Conservation (phyloP, 2,113 vertebrate species). For the Pao palembangensis region DNA sequence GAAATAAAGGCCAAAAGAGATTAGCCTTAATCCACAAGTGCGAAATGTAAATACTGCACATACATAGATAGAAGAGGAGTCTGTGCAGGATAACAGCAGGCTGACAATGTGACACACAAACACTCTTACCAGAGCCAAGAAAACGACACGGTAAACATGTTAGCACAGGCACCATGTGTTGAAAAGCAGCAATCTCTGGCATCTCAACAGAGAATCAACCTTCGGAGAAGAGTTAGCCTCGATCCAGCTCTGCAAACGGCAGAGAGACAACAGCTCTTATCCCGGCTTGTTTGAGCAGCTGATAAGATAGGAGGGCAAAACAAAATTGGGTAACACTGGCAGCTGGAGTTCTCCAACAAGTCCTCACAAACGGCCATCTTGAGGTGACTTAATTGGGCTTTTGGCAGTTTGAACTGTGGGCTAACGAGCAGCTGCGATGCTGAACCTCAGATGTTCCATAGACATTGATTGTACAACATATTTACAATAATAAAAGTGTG, state of each 20-base stretch:
- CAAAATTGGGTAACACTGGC: constrained; percentile 6
- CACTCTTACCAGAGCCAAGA: background rate
- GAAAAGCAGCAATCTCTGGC: background rate
- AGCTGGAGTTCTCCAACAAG: background rate
- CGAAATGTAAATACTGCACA: background rate
- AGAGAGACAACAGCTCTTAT: constrained; percentile 1
- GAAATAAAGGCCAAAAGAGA: background rate
- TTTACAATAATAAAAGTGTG: too few species aligned
- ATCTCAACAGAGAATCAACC: constrained; percentile 4
- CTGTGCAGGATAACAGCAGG: background rate
- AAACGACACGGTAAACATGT: constrained; percentile 1
- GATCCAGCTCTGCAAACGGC: background rate
- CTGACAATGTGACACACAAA: background rate
- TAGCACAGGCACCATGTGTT: background rate
- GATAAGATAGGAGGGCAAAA: constrained; percentile 18
- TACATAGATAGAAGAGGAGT: background rate
- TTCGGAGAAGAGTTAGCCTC: background rate
- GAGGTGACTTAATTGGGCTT: background rate
- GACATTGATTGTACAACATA: too few species aligned
- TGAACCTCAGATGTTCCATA: too few species aligned
- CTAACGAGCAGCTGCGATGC: too few species aligned
- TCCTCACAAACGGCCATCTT: background rate
- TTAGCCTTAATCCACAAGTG: background rate
- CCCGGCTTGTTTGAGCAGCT: constrained; percentile 11
- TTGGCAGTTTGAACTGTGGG: background rate